Conservation (phyloP, 2,797 vertebrate species). For the Cottoperca gobio region DNA sequence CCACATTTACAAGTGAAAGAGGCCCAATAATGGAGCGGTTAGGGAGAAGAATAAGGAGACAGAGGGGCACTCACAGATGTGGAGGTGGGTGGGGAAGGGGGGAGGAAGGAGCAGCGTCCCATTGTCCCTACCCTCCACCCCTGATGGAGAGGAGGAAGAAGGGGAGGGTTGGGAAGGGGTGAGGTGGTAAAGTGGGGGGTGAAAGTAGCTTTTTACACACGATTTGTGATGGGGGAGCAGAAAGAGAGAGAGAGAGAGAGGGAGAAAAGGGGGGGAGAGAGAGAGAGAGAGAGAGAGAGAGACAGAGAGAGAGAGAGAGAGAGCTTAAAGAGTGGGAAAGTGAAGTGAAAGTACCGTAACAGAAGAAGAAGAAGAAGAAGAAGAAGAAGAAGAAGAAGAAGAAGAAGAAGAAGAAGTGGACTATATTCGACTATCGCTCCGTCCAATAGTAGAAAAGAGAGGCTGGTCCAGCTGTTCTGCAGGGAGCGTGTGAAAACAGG, state of each 20-base stretch:
- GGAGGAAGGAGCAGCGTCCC: conserved; percentile 59
- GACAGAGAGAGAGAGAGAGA: too few relatives aligned
- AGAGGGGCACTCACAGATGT: conserved; percentile 87
- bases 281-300: too few relatives aligned
- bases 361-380: background rate
- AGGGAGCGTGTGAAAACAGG: conserved; percentile 79
- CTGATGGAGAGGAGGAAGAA: conserved; percentile 49
- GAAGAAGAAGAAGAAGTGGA: background rate
- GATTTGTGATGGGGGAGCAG: conserved; percentile 57
- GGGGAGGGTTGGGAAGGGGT: conserved; percentile 40
- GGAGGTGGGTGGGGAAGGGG: conserved; percentile 66
- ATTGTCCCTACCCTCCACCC: conserved; percentile 67
- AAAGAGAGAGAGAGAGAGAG: conserved; percentile 21
- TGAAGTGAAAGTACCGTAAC: background rate
- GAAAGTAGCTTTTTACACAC: conserved; percentile 70
- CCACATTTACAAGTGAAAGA: conserved; percentile 88
- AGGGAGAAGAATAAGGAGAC: conserved; percentile 84
- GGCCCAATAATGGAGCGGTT: conserved; percentile 86
- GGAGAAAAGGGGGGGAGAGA: conserved; percentile 8
- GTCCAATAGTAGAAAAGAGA: background rate
- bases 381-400: background rate
- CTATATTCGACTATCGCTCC: background rate
- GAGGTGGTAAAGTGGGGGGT: conserved; percentile 48
- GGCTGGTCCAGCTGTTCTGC: conserved; percentile 60
- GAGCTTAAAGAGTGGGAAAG: background rate